These are phyloP conservation scores for Coryphaenoides rupestris DNA, from an alignment of 2,113 vertebrate species.

Conservation along the genomic window DNA sequence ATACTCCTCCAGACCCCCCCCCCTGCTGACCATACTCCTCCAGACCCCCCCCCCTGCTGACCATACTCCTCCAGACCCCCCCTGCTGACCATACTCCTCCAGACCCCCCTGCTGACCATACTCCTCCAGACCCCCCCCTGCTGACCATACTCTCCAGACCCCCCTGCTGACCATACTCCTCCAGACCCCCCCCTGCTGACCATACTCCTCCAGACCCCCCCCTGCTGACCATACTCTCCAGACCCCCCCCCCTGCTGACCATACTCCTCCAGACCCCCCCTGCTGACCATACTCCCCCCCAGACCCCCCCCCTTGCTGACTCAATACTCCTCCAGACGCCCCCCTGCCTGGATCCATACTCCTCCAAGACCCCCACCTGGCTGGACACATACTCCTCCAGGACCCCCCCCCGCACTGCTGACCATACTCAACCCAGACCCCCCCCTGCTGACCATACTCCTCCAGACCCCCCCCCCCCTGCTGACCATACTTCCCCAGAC, in stretches of 20 bases:
- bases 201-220: no score
- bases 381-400: no score
- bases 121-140: no score
- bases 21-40: background rate
- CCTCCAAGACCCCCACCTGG: background rate
- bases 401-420: background rate
- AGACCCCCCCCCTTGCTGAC: background rate
- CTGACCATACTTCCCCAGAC: no score
- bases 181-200: background rate
- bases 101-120: no score
- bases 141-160: background rate
- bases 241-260: no score
- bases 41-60: no score
- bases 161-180: conserved; percentile 9
- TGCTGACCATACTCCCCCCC: background rate
- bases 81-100: background rate
- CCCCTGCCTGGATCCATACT: no score
- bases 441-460: background rate
- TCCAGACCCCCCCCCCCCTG: background rate
- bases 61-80: no score
- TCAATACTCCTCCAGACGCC: background rate
- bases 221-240: background rate
- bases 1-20: no score
- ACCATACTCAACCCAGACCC: background rate
- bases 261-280: no score